Base-by-base conservation (phyloP, 2,797 vertebrate species). In the Eospalax fontanierii region DNA sequence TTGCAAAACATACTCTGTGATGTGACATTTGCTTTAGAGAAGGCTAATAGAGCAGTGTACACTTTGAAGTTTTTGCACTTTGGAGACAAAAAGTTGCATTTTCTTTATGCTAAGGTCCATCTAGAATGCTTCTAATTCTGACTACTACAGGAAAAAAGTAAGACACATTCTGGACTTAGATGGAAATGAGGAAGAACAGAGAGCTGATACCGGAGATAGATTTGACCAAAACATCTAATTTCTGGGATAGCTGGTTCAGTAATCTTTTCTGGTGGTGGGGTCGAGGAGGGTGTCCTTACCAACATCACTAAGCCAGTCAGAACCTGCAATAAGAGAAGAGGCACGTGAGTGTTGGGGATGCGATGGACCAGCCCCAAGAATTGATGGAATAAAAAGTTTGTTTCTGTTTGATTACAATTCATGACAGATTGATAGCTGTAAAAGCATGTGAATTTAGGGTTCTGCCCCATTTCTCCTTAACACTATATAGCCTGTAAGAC, bases 361-460 rank as follows among this genome's bases (percentile, higher is more conserved):
- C 65, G 89, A 96, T 33, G 68, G 71, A 26, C 78, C 83, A 43
- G 1, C 79, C 86, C 80, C 65, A 66, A 90, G 82, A 88, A 85
- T 63, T 81, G 73, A 90, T 0, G 8, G 30, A 95, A 84, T 85
- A 81, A 93, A 93, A 83, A 94, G 83, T 76, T 93, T 82, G 70
- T 96, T 95, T 96, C 92, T 93, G 81, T 91, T 96, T 96, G 94
- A 96, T 97, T 95, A 74, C 89, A 83, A 54, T 79, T 89, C 63
- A 19, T 94, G 97, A 95, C 90, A 96, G 94, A 97, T 89, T 95
- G 97, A 95, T 97, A 97, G 85, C 83, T 75, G 86, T 95, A 95
- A 84, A 97, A 94, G 93, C 94, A 95, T 95, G 94, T 71, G 38
- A 14, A 94, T 73, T 90, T 75, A 54, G 89, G 94, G 82, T 68